Evolutionary conservation across 2,888 invertebrate genomes (phyloP), one percentile per base, ranked within the genome.

Genomic region (Emmelina monodactyla): DNA sequence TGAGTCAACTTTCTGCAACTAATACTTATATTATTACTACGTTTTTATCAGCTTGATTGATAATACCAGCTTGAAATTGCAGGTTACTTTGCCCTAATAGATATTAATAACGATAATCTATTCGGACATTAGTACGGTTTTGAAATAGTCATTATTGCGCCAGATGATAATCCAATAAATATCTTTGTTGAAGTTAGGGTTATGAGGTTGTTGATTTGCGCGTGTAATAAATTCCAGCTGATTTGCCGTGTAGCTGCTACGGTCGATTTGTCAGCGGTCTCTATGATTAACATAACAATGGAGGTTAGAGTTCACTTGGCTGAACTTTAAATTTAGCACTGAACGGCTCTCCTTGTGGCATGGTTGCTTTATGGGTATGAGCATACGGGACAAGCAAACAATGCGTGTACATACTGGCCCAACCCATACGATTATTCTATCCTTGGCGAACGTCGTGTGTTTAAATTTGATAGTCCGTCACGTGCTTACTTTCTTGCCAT

Each of bases 271-370:
- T 55, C 50, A 51, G 44, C 47, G 46, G 47, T 48, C 43, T 48
- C 51, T 55, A 51, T 47, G 50, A 68, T 70, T 69, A 62, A 57
- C 69, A 71, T 71, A 53, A 71, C 67, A 73, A 72, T 61, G 45
- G 62, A 67, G 69, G 68, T 63, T 64, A 56, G 55, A 66, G 73
- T 67, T 72, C 65, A 65, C 54, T 52, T 54, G 47, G 54, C 51
- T 62, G 69, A 66, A 63, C 68, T 62, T 62, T 66, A 63, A 66
- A 63, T 59, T 55, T 49, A 57, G 51, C 55, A 50, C 55, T 34
- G 32, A 29, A 31, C 28, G 45, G 45, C 44, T 55, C 50, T 53
- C 48, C 50, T 47, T 40, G 47, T 54, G 45, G 52, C 51, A 16
- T 32, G 32, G 15, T 16, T 25, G 25, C 11, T 9, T 25, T 25